These are phyloP conservation scores for Pristionchus fissidentatus DNA, from an alignment of 2,888 invertebrate species.

Conservation along the genomic window DNA sequence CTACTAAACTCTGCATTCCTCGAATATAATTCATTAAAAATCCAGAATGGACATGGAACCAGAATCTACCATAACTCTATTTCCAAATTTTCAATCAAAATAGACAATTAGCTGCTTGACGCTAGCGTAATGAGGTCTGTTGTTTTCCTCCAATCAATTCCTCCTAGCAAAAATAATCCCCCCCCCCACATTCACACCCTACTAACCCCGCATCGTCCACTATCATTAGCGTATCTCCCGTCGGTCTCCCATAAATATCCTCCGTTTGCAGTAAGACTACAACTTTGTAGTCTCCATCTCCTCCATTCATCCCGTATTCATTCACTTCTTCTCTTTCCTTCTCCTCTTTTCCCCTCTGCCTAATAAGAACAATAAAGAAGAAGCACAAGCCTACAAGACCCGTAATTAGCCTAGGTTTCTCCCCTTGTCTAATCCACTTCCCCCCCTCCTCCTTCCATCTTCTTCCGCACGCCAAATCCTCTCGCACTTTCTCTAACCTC, in stretches of 20 bases:
- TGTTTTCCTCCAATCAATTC: no score
- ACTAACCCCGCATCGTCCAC: background rate
- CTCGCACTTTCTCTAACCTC: conserved; percentile 7
- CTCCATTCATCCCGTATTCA: conserved; percentile 5
- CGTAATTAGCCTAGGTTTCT: conserved; percentile 30
- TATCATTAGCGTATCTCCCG: background rate
- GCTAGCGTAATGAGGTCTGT: no score
- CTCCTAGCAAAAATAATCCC: background rate
- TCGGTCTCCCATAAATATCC: background rate
- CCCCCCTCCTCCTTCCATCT: background rate
- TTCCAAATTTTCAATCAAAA: no score
- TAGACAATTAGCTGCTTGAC: no score
- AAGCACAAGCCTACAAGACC: no score
- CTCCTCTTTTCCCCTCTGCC: background rate
- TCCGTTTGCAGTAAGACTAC: no score
- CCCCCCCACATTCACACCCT: background rate
- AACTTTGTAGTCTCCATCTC: no score
- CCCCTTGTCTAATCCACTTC: conserved; percentile 3
- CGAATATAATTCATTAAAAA: no score
- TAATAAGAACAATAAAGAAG: conserved; percentile 36
- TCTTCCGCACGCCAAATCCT: background rate
- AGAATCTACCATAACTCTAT: no score
- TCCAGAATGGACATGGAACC: no score
- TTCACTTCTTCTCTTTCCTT: background rate
- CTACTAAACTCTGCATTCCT: no score